These are phyloP conservation scores for Drosophila nigromelanica DNA, from an alignment of 1,140 invertebrate genomes.

Conservation along the genomic window DNA sequence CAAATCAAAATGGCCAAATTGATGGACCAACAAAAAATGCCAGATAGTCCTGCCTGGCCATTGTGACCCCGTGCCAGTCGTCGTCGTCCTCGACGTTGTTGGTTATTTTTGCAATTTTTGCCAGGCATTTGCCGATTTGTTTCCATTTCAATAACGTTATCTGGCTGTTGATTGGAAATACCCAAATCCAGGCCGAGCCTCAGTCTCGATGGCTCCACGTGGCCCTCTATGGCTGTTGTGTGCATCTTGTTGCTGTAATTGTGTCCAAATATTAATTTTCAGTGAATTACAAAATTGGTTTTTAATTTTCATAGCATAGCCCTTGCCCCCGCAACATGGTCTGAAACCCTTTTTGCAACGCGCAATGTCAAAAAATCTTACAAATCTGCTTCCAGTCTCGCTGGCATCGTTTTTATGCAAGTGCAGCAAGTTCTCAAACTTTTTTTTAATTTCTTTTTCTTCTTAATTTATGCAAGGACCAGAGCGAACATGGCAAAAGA, in stretches of 20 bases:
- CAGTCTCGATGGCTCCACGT: slow-evolving; percentile 35
- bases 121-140: slow-evolving; percentile 62
- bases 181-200: slow-evolving; percentile 32
- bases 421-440: slow-evolving; percentile 21
- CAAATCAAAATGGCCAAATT: slow-evolving; percentile 67
- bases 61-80: no score
- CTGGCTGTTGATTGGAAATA: slow-evolving; percentile 39
- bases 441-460: slow-evolving; percentile 47
- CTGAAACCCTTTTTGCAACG: no score
- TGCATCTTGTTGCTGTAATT: slow-evolving; percentile 62
- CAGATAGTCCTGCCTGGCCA: slow-evolving; percentile 29
- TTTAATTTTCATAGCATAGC: no score
- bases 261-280: slow-evolving; percentile 1
- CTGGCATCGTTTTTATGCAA: slow-evolving; percentile 21
- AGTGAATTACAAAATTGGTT: neutral
- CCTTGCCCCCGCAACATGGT: neutral
- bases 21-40: slow-evolving; percentile 53
- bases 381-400: neutral
- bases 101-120: slow-evolving; percentile 70
- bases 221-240: slow-evolving; percentile 40
- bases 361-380: no score
- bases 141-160: slow-evolving; percentile 20
- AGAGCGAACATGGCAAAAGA: slow-evolving; percentile 33
- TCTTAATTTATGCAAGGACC: slow-evolving; percentile 62
- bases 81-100: slow-evolving; percentile 58